Evolutionary conservation across 2,888 invertebrate species (phyloP).

Genomic region (Melieria picta): DNA sequence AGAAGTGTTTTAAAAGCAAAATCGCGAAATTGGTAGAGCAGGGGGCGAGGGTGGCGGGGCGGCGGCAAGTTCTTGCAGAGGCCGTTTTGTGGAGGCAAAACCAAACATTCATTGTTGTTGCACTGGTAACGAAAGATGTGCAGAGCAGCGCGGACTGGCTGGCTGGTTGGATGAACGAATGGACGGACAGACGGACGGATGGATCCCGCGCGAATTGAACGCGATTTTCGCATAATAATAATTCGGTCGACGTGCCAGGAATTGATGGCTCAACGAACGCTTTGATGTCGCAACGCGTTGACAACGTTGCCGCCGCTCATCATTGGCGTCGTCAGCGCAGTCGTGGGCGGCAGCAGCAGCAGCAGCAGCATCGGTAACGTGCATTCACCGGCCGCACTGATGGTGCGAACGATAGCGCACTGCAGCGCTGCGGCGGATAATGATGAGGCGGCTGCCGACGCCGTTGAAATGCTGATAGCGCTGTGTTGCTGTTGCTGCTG

Average conservation of each 20-base stretch:
- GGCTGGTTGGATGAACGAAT: not conserved
- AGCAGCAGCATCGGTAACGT: too few relatives aligned
- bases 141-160: conserved; percentile 21
- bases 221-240: conserved; percentile 64
- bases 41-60: too few relatives aligned
- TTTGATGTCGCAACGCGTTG: not conserved
- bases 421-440: conserved; percentile 2
- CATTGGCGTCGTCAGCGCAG: not conserved
- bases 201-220: conserved; percentile 4
- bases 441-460: not conserved
- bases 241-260: conserved; percentile 60
- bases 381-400: too few relatives aligned
- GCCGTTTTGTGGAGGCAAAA: too few relatives aligned
- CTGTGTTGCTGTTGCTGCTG: not conserved
- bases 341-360: too few relatives aligned
- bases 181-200: conserved; percentile 12
- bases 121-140: not conserved
- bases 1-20: too few relatives aligned
- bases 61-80: too few relatives aligned
- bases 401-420: conserved; percentile 11
- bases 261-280: conserved; percentile 45
- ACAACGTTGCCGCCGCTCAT: conserved; percentile 37
- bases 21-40: too few relatives aligned
- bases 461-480: not conserved
- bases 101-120: not conserved